Evolutionary conservation across 2,113 vertebrate species (phyloP).

Genomic region (Dicentrarchus labrax): DNA sequence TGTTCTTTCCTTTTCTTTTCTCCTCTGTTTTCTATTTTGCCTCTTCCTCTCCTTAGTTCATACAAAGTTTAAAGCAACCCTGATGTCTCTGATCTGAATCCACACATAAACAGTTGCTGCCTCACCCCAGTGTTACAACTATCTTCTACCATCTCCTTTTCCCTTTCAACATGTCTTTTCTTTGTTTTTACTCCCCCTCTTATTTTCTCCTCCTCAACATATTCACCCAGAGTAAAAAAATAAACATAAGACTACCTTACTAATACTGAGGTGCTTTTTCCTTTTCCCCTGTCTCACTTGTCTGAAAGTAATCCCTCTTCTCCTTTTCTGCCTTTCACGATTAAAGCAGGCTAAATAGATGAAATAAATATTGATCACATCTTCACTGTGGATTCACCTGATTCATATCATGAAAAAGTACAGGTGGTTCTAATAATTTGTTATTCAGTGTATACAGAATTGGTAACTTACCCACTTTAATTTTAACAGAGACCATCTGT

Average conservation of each 20-base stretch:
- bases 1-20: slow-evolving; percentile 11
- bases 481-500: slow-evolving; percentile 46
- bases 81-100: slow-evolving; percentile 50
- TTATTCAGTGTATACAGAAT: not conserved
- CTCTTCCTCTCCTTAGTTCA: slow-evolving; percentile 41
- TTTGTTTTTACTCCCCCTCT: not conserved
- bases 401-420: slow-evolving; percentile 22
- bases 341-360: not conserved
- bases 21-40: slow-evolving; percentile 37
- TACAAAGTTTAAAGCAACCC: slow-evolving; percentile 60
- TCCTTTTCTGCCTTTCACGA: not conserved
- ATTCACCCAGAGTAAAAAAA: slow-evolving; percentile 7
- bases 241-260: not conserved
- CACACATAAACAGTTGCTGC: slow-evolving; percentile 33
- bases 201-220: not conserved
- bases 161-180: slow-evolving; percentile 22
- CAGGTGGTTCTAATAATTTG: slow-evolving; percentile 26
- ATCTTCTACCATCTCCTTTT: slow-evolving; percentile 4
- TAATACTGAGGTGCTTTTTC: not conserved
- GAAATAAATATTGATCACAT: slow-evolving; percentile 21
- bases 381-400: slow-evolving; percentile 11
- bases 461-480: slow-evolving; percentile 8
- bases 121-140: not conserved
- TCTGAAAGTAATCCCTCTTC: not conserved
- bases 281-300: not conserved